Evolutionary conservation across 2,113 vertebrate genomes (phyloP).

Genomic region (Shinisaurus crocodilurus): DNA sequence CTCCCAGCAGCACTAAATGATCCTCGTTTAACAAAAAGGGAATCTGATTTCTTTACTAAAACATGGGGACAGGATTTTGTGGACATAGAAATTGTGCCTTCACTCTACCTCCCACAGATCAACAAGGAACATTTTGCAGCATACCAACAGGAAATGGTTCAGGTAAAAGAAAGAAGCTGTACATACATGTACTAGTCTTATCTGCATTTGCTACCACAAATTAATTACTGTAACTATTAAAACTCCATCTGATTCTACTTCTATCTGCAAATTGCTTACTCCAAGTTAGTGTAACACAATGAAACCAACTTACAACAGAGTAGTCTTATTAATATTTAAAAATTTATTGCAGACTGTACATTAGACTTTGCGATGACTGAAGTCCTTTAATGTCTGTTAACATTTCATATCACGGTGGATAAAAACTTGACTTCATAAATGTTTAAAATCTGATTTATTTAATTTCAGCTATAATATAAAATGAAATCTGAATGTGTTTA

Average conservation of each 20-base stretch:
- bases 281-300: background rate
- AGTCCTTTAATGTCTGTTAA: background rate
- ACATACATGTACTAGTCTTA: background rate
- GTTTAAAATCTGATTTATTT: background rate
- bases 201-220: background rate
- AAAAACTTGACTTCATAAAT: background rate
- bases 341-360: background rate
- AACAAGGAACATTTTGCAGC: slow-evolving; percentile 90
- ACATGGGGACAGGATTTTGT: slow-evolving; percentile 98
- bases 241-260: background rate
- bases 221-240: background rate
- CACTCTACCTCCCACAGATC: slow-evolving; percentile 94
- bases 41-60: slow-evolving; percentile 99
- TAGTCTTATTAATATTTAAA: background rate
- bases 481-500: background rate
- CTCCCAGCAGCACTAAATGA: slow-evolving; percentile 97
- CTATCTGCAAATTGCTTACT: background rate
- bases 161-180: slow-evolving; percentile 77
- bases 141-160: slow-evolving; percentile 90
- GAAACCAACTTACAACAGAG: background rate
- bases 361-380: background rate
- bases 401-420: background rate
- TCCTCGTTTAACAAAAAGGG: slow-evolving; percentile 95
- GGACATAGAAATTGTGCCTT: slow-evolving; percentile 92
- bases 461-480: background rate